A percentile compares a stretch with the other conserved stretches of the same genome.
Conservation (phyloP, 2,113 vertebrate species). For the Dasyurus viverrinus region DNA sequence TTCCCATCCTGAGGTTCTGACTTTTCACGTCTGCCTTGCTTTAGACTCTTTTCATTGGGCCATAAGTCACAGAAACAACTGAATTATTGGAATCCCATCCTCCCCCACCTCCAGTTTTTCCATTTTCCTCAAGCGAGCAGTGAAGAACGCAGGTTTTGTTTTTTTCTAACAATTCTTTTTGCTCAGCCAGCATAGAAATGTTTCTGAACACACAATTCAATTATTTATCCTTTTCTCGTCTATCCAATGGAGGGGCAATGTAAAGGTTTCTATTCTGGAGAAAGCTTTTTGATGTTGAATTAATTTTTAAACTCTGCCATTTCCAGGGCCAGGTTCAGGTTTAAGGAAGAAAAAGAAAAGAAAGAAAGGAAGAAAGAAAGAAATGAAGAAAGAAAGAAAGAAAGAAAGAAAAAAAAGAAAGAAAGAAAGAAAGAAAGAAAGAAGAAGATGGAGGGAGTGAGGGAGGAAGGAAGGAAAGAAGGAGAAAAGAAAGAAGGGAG, state of each 20-base stretch:
- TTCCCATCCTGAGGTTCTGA: background rate
- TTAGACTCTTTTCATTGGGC: background rate
- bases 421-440: no score
- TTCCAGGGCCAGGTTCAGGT: background rate
- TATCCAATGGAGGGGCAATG: background rate
- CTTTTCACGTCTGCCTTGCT: background rate
- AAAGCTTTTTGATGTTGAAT: background rate
- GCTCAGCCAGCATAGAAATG: background rate
- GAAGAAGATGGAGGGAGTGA: background rate
- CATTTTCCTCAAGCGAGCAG: background rate
- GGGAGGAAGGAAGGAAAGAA: background rate
- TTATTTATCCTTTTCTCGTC: background rate
- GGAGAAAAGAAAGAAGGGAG: no score
- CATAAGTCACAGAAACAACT: background rate
- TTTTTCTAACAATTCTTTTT: background rate
- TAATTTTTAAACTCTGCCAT: background rate
- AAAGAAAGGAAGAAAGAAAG: background rate
- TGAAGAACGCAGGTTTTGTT: background rate
- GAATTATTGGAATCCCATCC: background rate
- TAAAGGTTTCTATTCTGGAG: background rate
- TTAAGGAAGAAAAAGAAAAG: background rate
- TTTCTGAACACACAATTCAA: background rate
- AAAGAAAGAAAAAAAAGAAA: rapidly evolving
- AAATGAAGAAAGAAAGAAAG: background rate
- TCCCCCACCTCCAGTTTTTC: background rate